Evolutionary conservation across 2,888 invertebrate genomes (phyloP), one percentile per base, ranked within the genome.

Genomic region (Odontocerum albicorne): DNA sequence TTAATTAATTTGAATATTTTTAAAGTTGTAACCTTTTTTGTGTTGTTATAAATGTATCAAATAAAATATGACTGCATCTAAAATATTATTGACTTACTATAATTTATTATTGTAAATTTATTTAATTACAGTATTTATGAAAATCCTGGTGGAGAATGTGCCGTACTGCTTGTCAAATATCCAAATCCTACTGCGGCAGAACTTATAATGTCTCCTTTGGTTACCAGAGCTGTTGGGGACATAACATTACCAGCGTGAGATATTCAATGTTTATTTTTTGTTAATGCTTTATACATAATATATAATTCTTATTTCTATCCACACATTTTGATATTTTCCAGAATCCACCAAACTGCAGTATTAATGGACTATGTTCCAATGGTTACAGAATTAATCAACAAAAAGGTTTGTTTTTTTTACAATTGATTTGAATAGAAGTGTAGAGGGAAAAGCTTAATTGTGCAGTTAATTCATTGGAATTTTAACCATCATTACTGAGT

Each of bases 311-410:
- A 36, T 47, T 31, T 19, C 36, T 8, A 36, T 7, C 6, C 4
- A 15, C 16, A 7, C 4, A 39, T 16, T 16, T 17, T 39, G 4
- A 10, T 60, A 49, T 21, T 16, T 71, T 72, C 54, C 59, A 78
- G 77, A 61, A 77, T 78, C 74, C 76, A 77, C 62, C 77, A 74
- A 60, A 69, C 75, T 40, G 76, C 75, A 59, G 76, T 77, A 20
- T 65, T 85, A 16, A 73, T 75, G 69, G 80, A 83, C 65, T 85
- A 85, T 70, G 79, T 84, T 4, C 73, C 75, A 22, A 72, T 74
- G 67, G 74, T 85, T 6, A 76, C 78, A 52, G 74, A 75, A 49
- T 65, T 76, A 16, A 67, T 85, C 22, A 73, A 78, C 52, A 78
- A 75, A 45, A 81, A 78, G 72, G 79, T 80, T 63, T 6, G 6